These are phyloP conservation scores for Arenicola marina DNA, from an alignment of 2,888 invertebrate species.

Conservation along the genomic window DNA sequence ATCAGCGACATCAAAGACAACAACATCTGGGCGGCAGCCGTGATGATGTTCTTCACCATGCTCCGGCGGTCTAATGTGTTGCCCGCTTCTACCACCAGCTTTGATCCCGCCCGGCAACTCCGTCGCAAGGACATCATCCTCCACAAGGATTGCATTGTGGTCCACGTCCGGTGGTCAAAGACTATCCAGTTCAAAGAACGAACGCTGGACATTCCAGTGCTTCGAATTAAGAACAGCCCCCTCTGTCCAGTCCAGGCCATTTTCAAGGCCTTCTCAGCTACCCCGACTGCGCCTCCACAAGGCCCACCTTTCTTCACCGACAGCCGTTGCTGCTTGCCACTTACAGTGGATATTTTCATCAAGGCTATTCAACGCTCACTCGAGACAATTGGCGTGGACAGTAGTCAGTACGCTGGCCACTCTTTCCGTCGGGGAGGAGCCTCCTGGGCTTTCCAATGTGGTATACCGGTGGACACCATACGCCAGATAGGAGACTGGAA, in stretches of 20 bases:
- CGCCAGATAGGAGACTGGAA: not conserved
- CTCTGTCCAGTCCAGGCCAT: not conserved
- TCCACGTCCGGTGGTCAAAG: not conserved
- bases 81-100: not conserved
- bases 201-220: not conserved
- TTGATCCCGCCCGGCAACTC: not conserved
- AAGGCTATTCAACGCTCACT: not conserved
- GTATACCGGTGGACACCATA: not conserved
- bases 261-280: not conserved
- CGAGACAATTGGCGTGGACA: not conserved
- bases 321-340: not conserved
- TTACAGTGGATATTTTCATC: not conserved
- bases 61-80: slow-evolving; percentile 3
- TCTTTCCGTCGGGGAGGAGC: slow-evolving; percentile 1
- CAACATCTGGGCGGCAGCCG: not conserved
- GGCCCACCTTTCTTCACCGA: not conserved
- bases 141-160: not conserved
- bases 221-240: not conserved
- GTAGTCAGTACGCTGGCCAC: not conserved
- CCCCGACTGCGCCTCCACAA: not conserved
- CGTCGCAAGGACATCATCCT: not conserved
- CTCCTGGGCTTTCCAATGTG: not conserved
- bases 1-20: not conserved
- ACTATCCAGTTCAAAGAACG: slow-evolving; percentile 2
- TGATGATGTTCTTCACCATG: not conserved